phyloP scores from a whole-genome alignment of 2,888 invertebrate genomes.

The Stramonita haemastoma region DNA sequence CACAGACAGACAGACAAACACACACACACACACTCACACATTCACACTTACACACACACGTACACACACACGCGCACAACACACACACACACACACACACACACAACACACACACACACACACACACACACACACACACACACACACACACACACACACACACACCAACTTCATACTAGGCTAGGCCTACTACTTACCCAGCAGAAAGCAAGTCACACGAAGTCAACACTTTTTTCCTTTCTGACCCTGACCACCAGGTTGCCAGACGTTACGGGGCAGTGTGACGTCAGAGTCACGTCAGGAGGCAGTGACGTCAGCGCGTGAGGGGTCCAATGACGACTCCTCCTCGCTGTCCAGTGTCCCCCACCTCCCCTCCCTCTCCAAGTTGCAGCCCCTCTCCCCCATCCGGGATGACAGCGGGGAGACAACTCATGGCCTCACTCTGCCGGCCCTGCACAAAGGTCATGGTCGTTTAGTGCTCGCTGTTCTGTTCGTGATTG shows the following conservation, averaged over 20 bases:
- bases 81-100: too few species aligned
- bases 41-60: too few species aligned
- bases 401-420: conserved; percentile 69
- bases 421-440: conserved; percentile 58
- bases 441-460: conserved; percentile 54
- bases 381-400: conserved; percentile 54
- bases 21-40: too few species aligned
- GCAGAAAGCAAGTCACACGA: too few species aligned
- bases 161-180: too few species aligned
- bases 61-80: too few species aligned
- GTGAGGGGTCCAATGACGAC: conserved; percentile 46
- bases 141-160: too few species aligned
- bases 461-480: conserved; percentile 23
- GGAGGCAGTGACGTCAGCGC: conserved; percentile 50
- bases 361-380: conserved; percentile 62
- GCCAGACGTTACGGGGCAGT: conserved; percentile 27
- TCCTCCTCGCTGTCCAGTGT: conserved; percentile 44
- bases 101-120: too few species aligned
- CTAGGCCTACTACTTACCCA: too few species aligned
- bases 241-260: neutral
- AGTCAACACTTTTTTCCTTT: too few species aligned
- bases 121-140: too few species aligned
- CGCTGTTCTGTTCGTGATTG: neutral
- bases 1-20: too few species aligned
- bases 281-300: conserved; percentile 44